Evolutionary conservation across 2,113 vertebrate species (phyloP).

Genomic region (Corapipo altera): DNA sequence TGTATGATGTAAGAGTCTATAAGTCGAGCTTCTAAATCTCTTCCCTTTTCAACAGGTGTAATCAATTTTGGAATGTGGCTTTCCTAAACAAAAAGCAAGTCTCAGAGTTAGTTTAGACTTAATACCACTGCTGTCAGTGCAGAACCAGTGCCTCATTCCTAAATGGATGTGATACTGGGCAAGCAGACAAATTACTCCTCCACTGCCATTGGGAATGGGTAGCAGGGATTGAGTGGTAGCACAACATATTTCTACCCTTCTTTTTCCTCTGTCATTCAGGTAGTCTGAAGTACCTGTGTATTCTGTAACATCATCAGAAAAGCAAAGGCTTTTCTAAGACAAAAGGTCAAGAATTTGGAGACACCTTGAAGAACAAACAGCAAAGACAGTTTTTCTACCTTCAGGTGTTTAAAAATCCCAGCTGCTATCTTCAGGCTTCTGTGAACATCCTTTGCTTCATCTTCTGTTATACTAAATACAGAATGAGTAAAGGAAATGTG

Average conservation of each 20-base stretch:
- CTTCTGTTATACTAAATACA: constrained; percentile 85
- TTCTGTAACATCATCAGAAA: background rate
- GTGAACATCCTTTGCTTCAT: constrained; percentile 97
- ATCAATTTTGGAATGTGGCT: constrained; percentile 89
- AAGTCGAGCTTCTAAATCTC: constrained; percentile 90
- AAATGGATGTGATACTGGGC: background rate
- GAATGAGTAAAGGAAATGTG: background rate
- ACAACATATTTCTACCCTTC: background rate
- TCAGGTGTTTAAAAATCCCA: constrained; percentile 94
- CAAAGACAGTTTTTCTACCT: constrained; percentile 75
- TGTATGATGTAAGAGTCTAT: constrained; percentile 92
- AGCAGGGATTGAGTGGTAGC: background rate
- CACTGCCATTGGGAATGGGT: background rate
- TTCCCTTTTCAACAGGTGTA: constrained; percentile 92
- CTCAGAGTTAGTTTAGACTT: background rate
- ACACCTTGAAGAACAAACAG: background rate
- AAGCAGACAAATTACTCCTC: background rate
- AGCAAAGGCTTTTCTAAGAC: background rate
- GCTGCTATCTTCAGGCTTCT: constrained; percentile 92
- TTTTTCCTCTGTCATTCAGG: background rate
- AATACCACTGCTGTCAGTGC: background rate
- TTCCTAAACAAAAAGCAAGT: constrained; percentile 76
- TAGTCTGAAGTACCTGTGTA: background rate
- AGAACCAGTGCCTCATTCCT: background rate
- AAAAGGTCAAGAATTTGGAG: background rate